Conservation (phyloP, 2,888 invertebrate genomes). For the Ecliptopera silaceata region DNA sequence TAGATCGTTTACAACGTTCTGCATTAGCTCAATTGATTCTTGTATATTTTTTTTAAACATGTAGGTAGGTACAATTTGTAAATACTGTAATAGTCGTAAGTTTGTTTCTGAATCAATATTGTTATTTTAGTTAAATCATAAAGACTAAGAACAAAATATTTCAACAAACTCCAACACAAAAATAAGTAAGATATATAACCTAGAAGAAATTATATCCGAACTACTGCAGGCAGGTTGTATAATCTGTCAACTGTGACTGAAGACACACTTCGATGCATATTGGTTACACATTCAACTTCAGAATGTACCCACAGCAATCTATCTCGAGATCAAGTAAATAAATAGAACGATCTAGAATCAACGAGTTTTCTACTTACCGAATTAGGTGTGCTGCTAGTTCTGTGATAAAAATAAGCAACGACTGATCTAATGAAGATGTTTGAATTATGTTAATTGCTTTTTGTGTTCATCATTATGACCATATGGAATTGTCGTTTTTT, state of each 20-base stretch:
- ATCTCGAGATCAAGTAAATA: constrained; percentile 53
- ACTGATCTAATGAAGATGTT: background rate
- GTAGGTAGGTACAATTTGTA: too few species aligned
- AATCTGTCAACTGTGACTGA: constrained; percentile 18
- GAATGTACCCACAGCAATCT: constrained; percentile 39
- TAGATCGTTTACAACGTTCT: too few species aligned
- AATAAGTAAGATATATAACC: too few species aligned
- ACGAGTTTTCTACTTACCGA: constrained; percentile 41
- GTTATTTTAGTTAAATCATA: too few species aligned
- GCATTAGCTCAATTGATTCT: too few species aligned
- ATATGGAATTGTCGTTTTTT: background rate
- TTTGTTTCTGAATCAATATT: too few species aligned
- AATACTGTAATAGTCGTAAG: too few species aligned
- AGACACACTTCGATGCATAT: constrained; percentile 59
- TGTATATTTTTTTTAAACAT: too few species aligned
- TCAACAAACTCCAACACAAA: too few species aligned
- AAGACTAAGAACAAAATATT: too few species aligned
- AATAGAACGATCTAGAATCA: constrained; percentile 51
- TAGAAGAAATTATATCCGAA: background rate
- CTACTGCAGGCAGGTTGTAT: constrained; percentile 11
- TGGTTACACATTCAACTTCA: constrained; percentile 56
- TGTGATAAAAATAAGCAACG: background rate
- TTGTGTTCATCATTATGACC: background rate
- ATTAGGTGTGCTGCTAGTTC: constrained; percentile 18
- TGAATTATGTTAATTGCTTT: background rate